Conservation (phyloP, 2,888 invertebrate species). For the Ceriagrion tenellum region DNA sequence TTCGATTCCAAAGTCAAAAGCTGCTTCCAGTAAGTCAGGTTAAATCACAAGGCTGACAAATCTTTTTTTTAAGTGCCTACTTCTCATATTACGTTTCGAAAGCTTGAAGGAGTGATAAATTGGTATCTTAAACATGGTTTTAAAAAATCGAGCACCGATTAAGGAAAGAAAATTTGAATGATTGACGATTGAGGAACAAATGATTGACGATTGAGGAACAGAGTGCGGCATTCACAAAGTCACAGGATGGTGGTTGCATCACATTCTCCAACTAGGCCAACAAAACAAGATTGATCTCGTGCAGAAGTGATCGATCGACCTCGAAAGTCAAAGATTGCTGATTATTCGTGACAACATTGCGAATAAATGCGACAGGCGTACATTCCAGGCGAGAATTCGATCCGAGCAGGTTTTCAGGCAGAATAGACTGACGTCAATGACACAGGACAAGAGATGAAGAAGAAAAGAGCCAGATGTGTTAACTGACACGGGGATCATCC, state of each 20-base stretch:
- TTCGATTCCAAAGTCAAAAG: background rate
- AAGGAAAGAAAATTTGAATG: slow-evolving; percentile 4
- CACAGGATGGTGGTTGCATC: background rate
- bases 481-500: background rate
- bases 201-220: background rate
- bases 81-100: background rate
- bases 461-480: background rate
- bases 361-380: background rate
- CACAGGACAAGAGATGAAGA: background rate
- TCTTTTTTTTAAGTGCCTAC: background rate
- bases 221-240: background rate
- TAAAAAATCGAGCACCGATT: background rate
- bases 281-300: background rate
- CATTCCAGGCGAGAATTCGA: background rate
- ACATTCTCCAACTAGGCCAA: background rate
- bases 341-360: background rate
- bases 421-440: background rate
- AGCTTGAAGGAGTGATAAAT: background rate
- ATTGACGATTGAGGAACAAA: no score
- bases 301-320: background rate
- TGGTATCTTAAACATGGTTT: background rate
- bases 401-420: background rate
- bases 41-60: background rate
- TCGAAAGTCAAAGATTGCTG: background rate
- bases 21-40: background rate